These are phyloP conservation scores for Mesitornis unicolor DNA, from an alignment of 2,113 vertebrate genomes.

Conservation along the genomic window DNA sequence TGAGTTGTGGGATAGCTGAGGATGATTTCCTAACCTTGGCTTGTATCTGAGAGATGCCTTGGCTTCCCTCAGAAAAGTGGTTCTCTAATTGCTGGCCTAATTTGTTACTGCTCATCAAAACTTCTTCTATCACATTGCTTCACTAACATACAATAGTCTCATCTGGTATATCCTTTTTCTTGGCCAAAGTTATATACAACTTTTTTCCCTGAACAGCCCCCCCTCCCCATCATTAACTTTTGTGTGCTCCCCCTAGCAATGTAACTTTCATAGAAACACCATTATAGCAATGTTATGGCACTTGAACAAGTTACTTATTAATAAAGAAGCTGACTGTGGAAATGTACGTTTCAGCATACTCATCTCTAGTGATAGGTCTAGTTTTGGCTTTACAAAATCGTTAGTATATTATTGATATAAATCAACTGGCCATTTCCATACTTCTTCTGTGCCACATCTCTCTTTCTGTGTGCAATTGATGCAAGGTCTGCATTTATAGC, in stretches of 20 bases:
- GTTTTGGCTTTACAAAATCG: not conserved
- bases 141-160: not conserved
- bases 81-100: not conserved
- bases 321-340: not conserved
- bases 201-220: not conserved
- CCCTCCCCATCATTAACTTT: not conserved
- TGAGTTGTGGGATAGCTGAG: not conserved
- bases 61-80: not conserved
- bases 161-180: not conserved
- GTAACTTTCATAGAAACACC: not conserved
- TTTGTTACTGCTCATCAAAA: not conserved
- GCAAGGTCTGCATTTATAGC: not conserved
- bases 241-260: not conserved
- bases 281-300: not conserved
- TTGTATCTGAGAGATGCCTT: not conserved
- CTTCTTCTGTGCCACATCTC: not conserved
- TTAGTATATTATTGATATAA: not conserved
- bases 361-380: not conserved
- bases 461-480: not conserved
- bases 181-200: not conserved
- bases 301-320: not conserved
- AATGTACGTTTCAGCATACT: not conserved
- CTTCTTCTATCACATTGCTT: not conserved
- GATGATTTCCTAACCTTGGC: not conserved
- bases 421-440: not conserved